Evolutionary conservation across 92 coral and sea anemone species (phyloP), one percentile per base, ranked within the genome.

Genomic region (Heteractis magnifica): DNA sequence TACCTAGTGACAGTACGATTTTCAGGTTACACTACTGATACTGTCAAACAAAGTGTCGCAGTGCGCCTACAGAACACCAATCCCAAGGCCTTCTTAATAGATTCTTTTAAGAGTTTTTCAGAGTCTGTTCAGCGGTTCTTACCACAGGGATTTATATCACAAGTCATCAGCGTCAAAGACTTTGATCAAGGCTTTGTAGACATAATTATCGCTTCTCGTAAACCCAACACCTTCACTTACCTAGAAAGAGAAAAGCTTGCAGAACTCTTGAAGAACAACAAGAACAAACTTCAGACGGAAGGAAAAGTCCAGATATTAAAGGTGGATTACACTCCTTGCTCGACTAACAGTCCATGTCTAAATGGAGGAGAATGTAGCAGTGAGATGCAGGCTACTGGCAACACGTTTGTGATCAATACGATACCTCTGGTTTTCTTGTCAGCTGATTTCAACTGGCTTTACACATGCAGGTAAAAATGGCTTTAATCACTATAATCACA

Each of bases 331-430:
- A 90, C 93, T 14, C 92, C 95, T n/a, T 95, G 98, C 48, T 84
- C 93, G 16, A 85, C 89, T 7, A 80, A 79, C 85, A 89, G 90
- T 34, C 98, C 95, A 5, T 95, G 98, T 72, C 85, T 41, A 71
- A 91, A 94, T 84, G 92, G 96, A 44, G 98, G 93, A 8, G 98
- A 94, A 87, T 94, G 98, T 75, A 89, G 91, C 51, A 94, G 98
- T 87, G 85, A 89, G 49, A 89, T 91, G 13, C 79, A 79, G 49
- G 89, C 92, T 10, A 88, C 75, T 18, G 92, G 98, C 34, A 83
- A 87, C 18, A 82, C 88, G 34, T 82, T 84, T 49, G 85, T 86
- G 10, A 71, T 89, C 16, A 77, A 77, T 15, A 81, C 98, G 2
- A 41, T 72, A 41, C 92, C 98, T 7, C 85, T 91, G 23, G 87